A percentile compares a stretch with the other conserved stretches of the same genome.
Evolutionary conservation across 2,797 vertebrate genomes (phyloP).

Genomic region (Chiroxiphia lanceolata): DNA sequence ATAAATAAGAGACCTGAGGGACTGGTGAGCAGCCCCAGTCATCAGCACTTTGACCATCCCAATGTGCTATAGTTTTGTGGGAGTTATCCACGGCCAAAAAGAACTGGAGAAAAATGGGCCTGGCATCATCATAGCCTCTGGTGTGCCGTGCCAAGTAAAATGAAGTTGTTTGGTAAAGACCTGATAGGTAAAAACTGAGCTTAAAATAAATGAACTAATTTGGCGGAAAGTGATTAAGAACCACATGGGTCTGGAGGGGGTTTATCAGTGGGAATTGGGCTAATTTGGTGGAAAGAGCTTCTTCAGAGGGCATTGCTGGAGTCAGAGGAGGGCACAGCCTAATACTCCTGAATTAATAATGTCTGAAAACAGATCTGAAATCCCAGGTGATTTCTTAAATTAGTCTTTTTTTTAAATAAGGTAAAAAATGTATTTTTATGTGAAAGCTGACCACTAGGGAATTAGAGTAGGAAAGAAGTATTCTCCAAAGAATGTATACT

Average conservation of each 20-base stretch:
- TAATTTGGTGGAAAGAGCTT: constrained; percentile 34
- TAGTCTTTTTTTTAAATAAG: constrained; percentile 34
- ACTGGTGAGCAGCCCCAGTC: background rate
- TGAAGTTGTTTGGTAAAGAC: background rate
- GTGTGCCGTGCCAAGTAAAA: background rate
- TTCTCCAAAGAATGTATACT: background rate
- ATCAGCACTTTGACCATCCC: rapidly evolving
- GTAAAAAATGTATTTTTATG: background rate
- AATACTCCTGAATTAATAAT: constrained; percentile 35
- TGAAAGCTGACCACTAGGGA: background rate
- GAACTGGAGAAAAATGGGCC: background rate
- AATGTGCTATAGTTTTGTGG: rapidly evolving
- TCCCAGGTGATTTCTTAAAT: constrained; percentile 6
- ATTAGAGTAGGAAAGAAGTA: background rate
- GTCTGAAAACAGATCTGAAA: constrained; percentile 14
- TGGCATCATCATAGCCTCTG: background rate
- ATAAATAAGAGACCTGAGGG: background rate
- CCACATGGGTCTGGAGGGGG: background rate
- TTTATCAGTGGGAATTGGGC: constrained; percentile 30
- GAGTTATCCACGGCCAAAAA: background rate
- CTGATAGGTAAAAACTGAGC: background rate
- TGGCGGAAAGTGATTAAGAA: constrained; percentile 46
- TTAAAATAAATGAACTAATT: constrained; percentile 12
- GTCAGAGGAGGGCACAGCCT: constrained; percentile 27
- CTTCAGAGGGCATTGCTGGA: background rate